These are phyloP conservation scores for Eospalax fontanierii DNA, from an alignment of 2,797 vertebrate species.

Conservation along the genomic window DNA sequence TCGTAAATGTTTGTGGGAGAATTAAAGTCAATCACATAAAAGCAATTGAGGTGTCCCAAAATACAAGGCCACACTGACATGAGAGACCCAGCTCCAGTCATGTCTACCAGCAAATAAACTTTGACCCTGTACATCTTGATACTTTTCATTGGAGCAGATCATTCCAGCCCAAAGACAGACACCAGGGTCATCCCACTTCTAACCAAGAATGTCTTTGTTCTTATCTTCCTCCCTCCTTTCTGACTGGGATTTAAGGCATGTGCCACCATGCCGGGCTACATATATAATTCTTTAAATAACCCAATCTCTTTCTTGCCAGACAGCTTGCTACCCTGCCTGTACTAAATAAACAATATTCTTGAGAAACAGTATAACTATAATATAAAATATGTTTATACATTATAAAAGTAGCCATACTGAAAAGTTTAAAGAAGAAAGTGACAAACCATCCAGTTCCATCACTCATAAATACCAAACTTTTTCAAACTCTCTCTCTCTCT, in stretches of 20 bases:
- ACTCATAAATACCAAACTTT: background rate
- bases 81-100: background rate
- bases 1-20: slow-evolving; percentile 2
- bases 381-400: background rate
- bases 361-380: background rate
- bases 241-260: too few species aligned
- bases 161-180: background rate
- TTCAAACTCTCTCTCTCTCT: background rate
- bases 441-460: background rate
- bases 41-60: background rate
- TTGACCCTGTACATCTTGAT: background rate
- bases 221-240: background rate
- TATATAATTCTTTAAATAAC: background rate
- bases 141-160: background rate
- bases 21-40: background rate
- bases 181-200: background rate
- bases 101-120: background rate
- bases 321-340: background rate
- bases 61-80: background rate
- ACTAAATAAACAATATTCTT: background rate
- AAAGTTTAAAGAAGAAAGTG: background rate
- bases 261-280: too few species aligned
- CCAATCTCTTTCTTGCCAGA: background rate
- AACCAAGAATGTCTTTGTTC: background rate
- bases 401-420: background rate